Evolutionary conservation across 64 coral and sea anemone species (phyloP), one percentile per base, ranked within the genome.

Genomic region (Porites lutea): DNA sequence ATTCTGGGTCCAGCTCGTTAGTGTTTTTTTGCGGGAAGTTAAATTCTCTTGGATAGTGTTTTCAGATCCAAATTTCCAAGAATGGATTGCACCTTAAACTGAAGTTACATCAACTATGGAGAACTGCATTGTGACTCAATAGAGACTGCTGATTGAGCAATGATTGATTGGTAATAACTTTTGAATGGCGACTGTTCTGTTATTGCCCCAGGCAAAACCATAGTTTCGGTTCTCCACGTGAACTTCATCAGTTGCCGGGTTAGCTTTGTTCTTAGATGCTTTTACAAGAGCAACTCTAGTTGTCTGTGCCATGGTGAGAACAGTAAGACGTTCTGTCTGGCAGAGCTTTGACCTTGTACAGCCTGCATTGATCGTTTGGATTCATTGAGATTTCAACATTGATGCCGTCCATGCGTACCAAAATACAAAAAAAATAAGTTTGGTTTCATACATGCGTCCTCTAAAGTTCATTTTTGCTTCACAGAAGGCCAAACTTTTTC

Each of bases 21-120:
- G 65, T 69, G 65, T 69, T 37, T 69, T 68, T 69, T 20, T 20
- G 11, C 14, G 0, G 65, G n/a, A 69, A 19, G 65, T 69, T 23
- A 69, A 20, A 69, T 69, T 69, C 65, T 69, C 65, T 69, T 14
- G 22, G 65, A 69, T 69, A 19, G 14, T 69, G 65, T 19, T 69
- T 69, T 69, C 65, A 69, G 65, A 69, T 69, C 16, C 65, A 69
- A 69, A 69, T 69, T 23, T 69, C 22, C 13, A 69, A 69, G 65
- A 69, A 69, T 69, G 65, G 65, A 69, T 69, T 69, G 65, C 65
- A 69, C 65, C 65, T 69, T 69, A 69, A 69, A 69, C n/a, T 69
- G 65, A 69, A 69, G 65, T 21, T 69, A 69, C 65, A 19, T 69
- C 65, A 69, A 69, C 65, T 69, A 69, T 15, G 65, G 6, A 69